phyloP scores from a whole-genome alignment of 1,140 invertebrate species.

The Temnothorax nylanderi region DNA sequence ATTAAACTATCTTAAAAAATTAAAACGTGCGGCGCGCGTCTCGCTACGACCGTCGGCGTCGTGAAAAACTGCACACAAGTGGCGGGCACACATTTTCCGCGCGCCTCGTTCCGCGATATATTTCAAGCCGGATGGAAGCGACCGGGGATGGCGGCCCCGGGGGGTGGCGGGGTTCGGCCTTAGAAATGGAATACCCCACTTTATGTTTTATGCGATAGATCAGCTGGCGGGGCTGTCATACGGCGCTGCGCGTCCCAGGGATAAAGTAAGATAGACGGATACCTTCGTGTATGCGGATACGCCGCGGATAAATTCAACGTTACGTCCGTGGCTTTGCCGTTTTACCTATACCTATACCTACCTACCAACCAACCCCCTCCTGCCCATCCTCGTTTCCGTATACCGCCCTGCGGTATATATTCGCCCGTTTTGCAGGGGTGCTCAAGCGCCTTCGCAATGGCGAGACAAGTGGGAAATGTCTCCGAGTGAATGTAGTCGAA shows the following conservation, averaged over 20 bases:
- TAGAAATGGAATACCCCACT: constrained; percentile 85
- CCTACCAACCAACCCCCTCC: constrained; percentile 30
- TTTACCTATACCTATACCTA: constrained; percentile 78
- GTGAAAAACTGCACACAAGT: constrained; percentile 45
- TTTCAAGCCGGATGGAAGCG: constrained; percentile 67
- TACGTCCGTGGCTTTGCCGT: constrained; percentile 82
- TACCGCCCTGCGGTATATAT: constrained; percentile 60
- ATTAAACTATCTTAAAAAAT: constrained; percentile 65
- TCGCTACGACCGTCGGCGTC: constrained; percentile 17
- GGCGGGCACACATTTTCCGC: constrained; percentile 66
- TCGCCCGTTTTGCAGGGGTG: constrained; percentile 69
- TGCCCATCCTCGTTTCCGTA: constrained; percentile 33
- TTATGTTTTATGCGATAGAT: constrained; percentile 86
- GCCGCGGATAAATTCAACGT: constrained; percentile 84
- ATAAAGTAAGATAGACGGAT: constrained; percentile 86
- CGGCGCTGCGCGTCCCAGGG: constrained; percentile 80
- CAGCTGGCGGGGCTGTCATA: constrained; percentile 84
- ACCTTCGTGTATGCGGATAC: constrained; percentile 81
- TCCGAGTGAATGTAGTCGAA: constrained; percentile 25
- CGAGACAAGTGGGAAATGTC: constrained; percentile 59
- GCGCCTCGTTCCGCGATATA: constrained; percentile 75
- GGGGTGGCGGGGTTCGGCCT: constrained; percentile 71
- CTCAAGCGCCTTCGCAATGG: constrained; percentile 65
- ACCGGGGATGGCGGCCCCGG: constrained; percentile 36
- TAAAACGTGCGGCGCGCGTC: constrained; percentile 33